Base-by-base conservation (phyloP, 1,140 invertebrate genomes). In the Drosophila melanogaster region DNA sequence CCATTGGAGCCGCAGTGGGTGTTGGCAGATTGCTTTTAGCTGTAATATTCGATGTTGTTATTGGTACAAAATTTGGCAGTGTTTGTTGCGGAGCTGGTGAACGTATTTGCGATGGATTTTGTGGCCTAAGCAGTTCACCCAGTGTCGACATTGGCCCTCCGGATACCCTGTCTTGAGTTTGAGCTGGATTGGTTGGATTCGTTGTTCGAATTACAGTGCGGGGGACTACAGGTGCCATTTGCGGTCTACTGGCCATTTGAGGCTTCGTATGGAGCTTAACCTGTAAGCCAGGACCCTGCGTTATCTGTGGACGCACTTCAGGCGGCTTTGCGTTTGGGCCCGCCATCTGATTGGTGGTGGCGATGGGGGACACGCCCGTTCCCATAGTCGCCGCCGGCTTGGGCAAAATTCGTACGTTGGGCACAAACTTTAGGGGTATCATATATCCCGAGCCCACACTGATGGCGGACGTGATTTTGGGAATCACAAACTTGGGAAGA, bases 401-500 rank as follows among this genome's bases (percentile, higher is more conserved):
- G 0, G 37, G 22, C 2, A 15, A 0, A 5, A 47, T 46, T 5
- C 26, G 22, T 1, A 46, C 1, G 0, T 8, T 19, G 4, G 17
- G 10, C 14, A 26, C 12, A 14, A 33, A 24, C 12, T 33, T 33
- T 0, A 15, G 1, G 6, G 37, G 49, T 15, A 14, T 1, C 11
- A 2, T 19, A 33, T 14, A 3, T n/a, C 3, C 0, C n/a, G 40
- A 6, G 5, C 61, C 33, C 17, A 79, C 38, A 4, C 49, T 54
- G 0, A 79, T 69, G 50, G 43, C 44, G 1, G 70, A 57, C 1
- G 35, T 10, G 2, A 64, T 60, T 6, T 38, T 69, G 2, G 78
- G 59, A 7, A 80, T 44, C 8, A 51, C 47, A 46, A 76, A 76
- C 2, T 17, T 17, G 8, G 15, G 30, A 4, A 40, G 1, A 0